phyloP scores from a whole-genome alignment of 2,113 vertebrate genomes.

The Spea bombifrons region DNA sequence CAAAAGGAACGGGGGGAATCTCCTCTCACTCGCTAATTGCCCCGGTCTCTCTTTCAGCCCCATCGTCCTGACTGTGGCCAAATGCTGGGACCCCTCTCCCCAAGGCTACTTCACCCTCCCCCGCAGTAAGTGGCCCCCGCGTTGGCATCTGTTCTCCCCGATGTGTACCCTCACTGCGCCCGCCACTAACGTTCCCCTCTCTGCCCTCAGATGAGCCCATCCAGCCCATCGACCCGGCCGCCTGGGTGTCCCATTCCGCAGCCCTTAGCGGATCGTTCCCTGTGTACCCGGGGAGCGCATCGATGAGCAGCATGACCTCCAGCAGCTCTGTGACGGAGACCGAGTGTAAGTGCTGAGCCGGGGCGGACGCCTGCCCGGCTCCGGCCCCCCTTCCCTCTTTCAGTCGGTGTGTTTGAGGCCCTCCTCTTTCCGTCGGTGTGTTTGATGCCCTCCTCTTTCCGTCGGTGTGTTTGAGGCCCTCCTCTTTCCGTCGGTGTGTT shows the following conservation, averaged over 20 bases:
- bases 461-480: not conserved
- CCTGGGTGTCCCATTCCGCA: constrained; percentile 81
- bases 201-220: constrained; percentile 76
- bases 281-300: constrained; percentile 77
- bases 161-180: no score
- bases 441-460: not conserved
- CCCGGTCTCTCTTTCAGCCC: constrained; percentile 65
- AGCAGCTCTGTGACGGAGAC: constrained; percentile 80
- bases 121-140: constrained; percentile 70
- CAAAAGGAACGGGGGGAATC: not conserved
- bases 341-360: constrained; percentile 62
- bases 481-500: not conserved
- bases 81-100: constrained; percentile 87
- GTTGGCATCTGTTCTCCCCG: not conserved
- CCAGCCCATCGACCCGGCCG: constrained; percentile 84
- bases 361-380: not conserved
- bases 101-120: constrained; percentile 88
- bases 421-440: not conserved
- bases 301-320: constrained; percentile 81
- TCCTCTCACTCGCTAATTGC: not conserved
- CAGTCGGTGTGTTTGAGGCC: constrained; percentile 50
- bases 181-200: not conserved
- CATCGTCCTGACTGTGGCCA: constrained; percentile 85
- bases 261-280: constrained; percentile 80
- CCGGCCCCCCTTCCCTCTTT: constrained; percentile 1